Base-by-base conservation (phyloP, 2,888 invertebrate genomes). In the Charanyca ferruginea region DNA sequence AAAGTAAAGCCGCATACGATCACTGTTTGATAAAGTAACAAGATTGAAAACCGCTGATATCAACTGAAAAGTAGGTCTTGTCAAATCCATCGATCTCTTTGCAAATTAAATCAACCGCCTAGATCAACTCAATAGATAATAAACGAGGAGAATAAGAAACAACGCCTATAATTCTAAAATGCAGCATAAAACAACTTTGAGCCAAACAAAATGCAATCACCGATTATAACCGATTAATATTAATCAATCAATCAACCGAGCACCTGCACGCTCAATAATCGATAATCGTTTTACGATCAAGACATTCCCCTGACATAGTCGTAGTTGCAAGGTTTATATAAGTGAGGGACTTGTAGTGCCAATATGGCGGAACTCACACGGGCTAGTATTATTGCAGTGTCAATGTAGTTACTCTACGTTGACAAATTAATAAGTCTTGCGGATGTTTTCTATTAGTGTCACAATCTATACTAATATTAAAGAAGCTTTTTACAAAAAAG, bases 161-260 rank as follows among this genome's bases (percentile, higher is more conserved):
- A 28, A 57, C 48, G n/a, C 9, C 54, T 48, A 73, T 60, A 42
- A 65, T 59, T 66, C 61, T 52, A 38, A 67, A 67, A 67, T 53
- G 48, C 42, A 64, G 52, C 51, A 65, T 65, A 61, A 61, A 74
- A 64, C 45, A 41, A 53, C n/a, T 48, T 51, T 28, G 25, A 54
- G 49, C 23, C 53, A 60, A 48, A 60, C 41, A 58, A 64, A 71
- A 59, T 71, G 67, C 60, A 67, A 71, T 66, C 57, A 64, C 13
- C 68, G 63, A 76, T 76, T 78, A 74, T 73, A 47, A 71, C 54
- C 64, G 74, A 79, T 78, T 71, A 79, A 81, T 77, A 77, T 74
- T 79, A 77, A 75, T 81, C 73, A 78, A 81, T 79, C 77, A 73
- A 75, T 79, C 79, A 65, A 67, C 53, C 41, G 58, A 47, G 79